Conservation (phyloP, 2,797 vertebrate genomes). For the Coendou prehensilis region DNA sequence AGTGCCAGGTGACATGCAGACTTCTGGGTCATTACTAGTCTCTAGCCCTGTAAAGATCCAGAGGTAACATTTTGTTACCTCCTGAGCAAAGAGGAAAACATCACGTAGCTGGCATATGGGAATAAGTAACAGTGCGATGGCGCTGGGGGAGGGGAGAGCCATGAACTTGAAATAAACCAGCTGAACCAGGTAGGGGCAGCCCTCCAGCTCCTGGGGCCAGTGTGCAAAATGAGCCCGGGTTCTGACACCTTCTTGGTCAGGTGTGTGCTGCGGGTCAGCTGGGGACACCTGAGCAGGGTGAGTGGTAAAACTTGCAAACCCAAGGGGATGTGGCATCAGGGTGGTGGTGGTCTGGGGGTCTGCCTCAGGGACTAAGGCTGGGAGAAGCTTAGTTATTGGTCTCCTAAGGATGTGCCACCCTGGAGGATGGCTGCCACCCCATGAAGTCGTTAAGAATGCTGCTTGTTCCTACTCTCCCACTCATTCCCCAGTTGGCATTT, state of each 20-base stretch:
- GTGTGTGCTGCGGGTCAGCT: constrained; percentile 61
- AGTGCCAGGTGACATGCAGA: constrained; percentile 6
- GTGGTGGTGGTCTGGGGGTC: not conserved
- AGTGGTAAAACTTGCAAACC: constrained; percentile 77
- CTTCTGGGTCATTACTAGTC: not conserved
- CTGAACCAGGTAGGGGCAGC: constrained; percentile 93
- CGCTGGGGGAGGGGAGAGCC: constrained; percentile 73
- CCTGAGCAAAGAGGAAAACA: constrained; percentile 68
- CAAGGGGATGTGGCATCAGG: not conserved
- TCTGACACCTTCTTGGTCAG: constrained; percentile 85
- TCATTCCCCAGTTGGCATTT: not conserved
- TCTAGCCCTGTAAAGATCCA: constrained; percentile 14
- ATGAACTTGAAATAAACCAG: constrained; percentile 93
- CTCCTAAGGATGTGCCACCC: not conserved
- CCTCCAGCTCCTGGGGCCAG: constrained; percentile 90
- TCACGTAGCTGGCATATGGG: constrained; percentile 53
- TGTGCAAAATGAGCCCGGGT: constrained; percentile 83
- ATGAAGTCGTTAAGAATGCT: constrained; percentile 5
- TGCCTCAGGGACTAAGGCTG: constrained; percentile 16
- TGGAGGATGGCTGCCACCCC: not conserved
- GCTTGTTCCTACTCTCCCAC: not conserved
- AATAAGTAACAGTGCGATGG: constrained; percentile 78
- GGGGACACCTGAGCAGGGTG: constrained; percentile 37
- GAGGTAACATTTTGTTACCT: not conserved
- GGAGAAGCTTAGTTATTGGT: not conserved